Percentiles rank a stretch among this genome's conserved stretches.
Conservation (phyloP, 2,113 vertebrate species). For the Sapayoa aenigma region DNA sequence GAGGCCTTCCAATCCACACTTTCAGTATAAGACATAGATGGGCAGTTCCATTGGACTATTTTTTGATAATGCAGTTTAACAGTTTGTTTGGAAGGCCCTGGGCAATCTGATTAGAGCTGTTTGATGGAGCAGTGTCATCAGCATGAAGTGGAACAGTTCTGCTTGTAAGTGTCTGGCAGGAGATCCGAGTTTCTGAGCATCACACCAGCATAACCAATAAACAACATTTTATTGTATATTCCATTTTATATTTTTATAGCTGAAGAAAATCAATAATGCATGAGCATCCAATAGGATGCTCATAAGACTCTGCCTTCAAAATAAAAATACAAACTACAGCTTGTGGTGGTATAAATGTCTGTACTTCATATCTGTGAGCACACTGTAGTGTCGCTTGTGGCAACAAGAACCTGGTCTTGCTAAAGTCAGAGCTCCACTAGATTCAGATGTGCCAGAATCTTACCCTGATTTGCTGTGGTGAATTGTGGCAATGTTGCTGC, state of each 20-base stretch:
- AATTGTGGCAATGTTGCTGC: conserved; percentile 27
- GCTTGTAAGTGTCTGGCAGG: conserved; percentile 68
- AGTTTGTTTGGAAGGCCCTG: conserved; percentile 71
- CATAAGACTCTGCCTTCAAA: conserved; percentile 58
- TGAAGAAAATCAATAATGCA: conserved; percentile 72
- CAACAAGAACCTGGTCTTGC: conserved; percentile 1
- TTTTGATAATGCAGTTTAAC: conserved; percentile 68
- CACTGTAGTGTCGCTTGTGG: not conserved
- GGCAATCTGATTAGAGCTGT: conserved; percentile 57
- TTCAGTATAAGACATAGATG: conserved; percentile 55
- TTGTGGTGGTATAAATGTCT: conserved; percentile 35
- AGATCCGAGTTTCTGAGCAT: conserved; percentile 50
- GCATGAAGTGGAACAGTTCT: conserved; percentile 64
- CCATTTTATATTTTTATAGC: conserved; percentile 67
- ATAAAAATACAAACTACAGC: conserved; percentile 37
- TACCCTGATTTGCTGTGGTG: not conserved
- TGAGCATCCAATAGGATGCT: conserved; percentile 58
- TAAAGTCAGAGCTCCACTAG: conserved; percentile 8
- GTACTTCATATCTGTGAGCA: not conserved
- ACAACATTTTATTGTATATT: conserved; percentile 70
- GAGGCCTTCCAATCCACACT: conserved; percentile 54
- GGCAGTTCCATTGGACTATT: conserved; percentile 38
- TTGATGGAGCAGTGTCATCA: conserved; percentile 59
- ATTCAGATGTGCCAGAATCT: conserved; percentile 8
- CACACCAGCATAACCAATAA: conserved; percentile 65